phyloP scores from a whole-genome alignment of 2,113 vertebrate genomes.

The Hyperoodon ampullatus region DNA sequence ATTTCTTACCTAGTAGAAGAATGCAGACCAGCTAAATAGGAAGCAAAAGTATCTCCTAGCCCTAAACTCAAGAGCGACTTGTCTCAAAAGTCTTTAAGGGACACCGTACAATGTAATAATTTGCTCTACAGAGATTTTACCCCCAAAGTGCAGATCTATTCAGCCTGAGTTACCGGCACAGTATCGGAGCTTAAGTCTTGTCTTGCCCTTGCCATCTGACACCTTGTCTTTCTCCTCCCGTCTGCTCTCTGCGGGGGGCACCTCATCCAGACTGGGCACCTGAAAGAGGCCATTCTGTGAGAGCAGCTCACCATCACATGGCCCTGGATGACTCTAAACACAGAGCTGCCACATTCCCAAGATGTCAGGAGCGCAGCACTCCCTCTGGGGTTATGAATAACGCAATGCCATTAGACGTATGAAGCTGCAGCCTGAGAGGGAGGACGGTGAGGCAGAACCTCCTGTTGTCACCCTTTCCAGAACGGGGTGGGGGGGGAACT shows the following conservation, averaged over 20 bases:
- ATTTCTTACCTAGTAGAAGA: neutral
- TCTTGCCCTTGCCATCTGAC: neutral
- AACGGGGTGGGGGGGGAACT: neutral
- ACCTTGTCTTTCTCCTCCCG: neutral
- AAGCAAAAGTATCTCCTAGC: neutral
- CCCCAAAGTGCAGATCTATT: neutral
- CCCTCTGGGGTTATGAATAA: neutral
- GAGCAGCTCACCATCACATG: neutral
- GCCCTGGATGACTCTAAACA: neutral
- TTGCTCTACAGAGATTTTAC: neutral
- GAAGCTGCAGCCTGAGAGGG: neutral
- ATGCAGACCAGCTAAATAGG: neutral
- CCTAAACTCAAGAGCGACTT: neutral
- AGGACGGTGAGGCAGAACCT: neutral
- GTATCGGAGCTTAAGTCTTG: neutral
- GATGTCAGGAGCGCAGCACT: neutral
- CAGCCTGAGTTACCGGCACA: neutral
- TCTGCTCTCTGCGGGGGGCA: conserved; percentile 44
- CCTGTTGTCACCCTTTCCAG: neutral
- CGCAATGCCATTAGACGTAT: accelerated
- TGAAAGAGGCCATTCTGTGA: conserved; percentile 14
- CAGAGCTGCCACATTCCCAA: neutral
- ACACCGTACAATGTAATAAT: neutral
- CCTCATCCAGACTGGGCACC: conserved; percentile 1
- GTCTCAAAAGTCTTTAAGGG: neutral